Percentiles rank a stretch among this genome's conserved stretches.
These are phyloP conservation scores for Latrodectus geometricus DNA, from an alignment of 1,140 invertebrate species.

Conservation along the genomic window DNA sequence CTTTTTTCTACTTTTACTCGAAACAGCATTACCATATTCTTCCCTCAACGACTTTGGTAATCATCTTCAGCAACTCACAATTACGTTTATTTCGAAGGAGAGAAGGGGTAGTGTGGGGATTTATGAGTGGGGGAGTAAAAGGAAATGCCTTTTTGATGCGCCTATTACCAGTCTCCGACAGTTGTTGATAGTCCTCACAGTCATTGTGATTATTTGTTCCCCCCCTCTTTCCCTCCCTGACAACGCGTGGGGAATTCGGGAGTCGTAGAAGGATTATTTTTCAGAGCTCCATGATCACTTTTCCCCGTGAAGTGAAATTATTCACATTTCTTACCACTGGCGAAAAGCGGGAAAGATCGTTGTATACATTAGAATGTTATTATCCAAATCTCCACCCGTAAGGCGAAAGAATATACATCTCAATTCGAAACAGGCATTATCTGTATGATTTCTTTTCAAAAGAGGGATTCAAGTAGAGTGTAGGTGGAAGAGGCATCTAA, in stretches of 20 bases:
- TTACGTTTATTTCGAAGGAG: background rate
- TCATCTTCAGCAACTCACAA: background rate
- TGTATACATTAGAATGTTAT: background rate
- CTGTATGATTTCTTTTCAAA: too few relatives aligned
- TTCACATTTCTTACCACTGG: background rate
- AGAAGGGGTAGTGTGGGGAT: background rate
- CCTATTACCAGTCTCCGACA: background rate
- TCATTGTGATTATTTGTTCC: background rate
- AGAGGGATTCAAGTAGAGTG: too few relatives aligned
- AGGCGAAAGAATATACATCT: too few relatives aligned
- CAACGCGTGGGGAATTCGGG: background rate
- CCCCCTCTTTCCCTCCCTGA: background rate
- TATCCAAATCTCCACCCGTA: too few relatives aligned
- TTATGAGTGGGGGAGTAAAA: background rate
- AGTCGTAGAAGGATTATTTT: background rate
- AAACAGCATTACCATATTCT: background rate
- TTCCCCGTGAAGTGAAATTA: background rate
- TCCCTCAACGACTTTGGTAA: background rate
- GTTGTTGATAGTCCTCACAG: background rate
- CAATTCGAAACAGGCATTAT: too few relatives aligned
- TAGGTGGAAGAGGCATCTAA: too few relatives aligned
- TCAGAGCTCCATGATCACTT: background rate
- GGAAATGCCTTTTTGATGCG: slow-evolving; percentile 17
- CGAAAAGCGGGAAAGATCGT: background rate
- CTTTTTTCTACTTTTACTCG: background rate